Evolutionary conservation across 2,888 invertebrate genomes (phyloP).

Genomic region (Ectemnius cavifrons): DNA sequence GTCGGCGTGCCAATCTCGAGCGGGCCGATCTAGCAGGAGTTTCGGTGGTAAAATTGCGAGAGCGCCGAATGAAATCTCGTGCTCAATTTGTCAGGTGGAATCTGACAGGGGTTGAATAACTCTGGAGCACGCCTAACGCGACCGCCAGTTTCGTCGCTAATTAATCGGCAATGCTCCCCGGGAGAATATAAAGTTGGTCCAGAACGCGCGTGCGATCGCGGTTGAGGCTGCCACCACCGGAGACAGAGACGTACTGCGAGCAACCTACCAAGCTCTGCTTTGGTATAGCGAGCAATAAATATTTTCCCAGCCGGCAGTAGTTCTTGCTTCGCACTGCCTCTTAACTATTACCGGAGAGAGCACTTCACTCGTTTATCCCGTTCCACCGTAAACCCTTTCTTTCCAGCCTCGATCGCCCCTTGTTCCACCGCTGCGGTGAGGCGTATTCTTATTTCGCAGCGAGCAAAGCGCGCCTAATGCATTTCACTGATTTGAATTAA

Average conservation of each 20-base stretch:
- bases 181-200: conserved; percentile 16
- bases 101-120: not conserved
- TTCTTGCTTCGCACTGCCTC: conserved; percentile 8
- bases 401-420: conserved; percentile 15
- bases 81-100: conserved; percentile 1
- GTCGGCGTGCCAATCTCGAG: no score
- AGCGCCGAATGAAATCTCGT: not conserved
- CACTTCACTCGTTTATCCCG: conserved; percentile 28
- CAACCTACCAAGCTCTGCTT: not conserved
- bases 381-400: conserved; percentile 24
- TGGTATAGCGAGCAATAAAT: conserved; percentile 24
- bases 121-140: not conserved
- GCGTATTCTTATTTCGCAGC: not conserved
- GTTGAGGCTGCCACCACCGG: not conserved
- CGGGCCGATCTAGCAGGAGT: no score
- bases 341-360: conserved; percentile 17
- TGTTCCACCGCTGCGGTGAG: not conserved
- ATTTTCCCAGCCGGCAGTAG: not conserved
- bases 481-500: conserved; percentile 9
- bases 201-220: not conserved
- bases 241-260: not conserved
- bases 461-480: not conserved
- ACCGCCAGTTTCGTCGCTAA: not conserved
- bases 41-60: no score
- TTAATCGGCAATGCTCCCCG: not conserved